A percentile compares a stretch with the other conserved stretches of the same genome.
Conservation (phyloP, 2,113 vertebrate genomes). For the Illadopsis cleaveri region DNA sequence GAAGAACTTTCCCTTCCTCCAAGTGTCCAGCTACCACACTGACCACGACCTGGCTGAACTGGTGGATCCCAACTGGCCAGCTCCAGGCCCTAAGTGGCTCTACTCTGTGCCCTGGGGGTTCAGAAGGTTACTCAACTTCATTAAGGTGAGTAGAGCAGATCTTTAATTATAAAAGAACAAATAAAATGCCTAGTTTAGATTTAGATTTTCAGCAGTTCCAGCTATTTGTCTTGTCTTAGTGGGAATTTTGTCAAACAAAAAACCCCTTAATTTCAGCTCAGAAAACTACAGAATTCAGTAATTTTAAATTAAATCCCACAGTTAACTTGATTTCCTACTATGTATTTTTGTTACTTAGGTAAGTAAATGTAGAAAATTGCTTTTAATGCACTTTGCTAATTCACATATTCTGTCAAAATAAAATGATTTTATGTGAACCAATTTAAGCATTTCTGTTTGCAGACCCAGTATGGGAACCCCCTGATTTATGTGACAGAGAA, state of each 20-base stretch:
- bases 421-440: neutral
- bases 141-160: slow-evolving; percentile 80
- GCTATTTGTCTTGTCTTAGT: neutral
- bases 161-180: neutral
- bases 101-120: slow-evolving; percentile 92
- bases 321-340: neutral
- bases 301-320: neutral
- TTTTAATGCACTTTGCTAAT: neutral
- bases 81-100: slow-evolving; percentile 86
- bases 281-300: neutral
- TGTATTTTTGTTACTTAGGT: neutral
- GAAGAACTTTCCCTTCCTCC: slow-evolving; percentile 76
- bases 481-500: slow-evolving; percentile 91
- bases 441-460: neutral
- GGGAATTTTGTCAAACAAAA: neutral
- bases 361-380: neutral
- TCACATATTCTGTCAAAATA: neutral
- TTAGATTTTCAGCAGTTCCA: neutral
- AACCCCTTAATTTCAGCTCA: neutral
- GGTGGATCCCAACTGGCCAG: slow-evolving; percentile 88
- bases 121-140: slow-evolving; percentile 89
- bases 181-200: neutral
- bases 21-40: slow-evolving; percentile 80
- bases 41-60: slow-evolving; percentile 86
- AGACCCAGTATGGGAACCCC: slow-evolving; percentile 92